Evolutionary conservation across 1,140 invertebrate genomes (phyloP), one percentile per base, ranked within the genome.

Genomic region (Drosophila sp.): DNA sequence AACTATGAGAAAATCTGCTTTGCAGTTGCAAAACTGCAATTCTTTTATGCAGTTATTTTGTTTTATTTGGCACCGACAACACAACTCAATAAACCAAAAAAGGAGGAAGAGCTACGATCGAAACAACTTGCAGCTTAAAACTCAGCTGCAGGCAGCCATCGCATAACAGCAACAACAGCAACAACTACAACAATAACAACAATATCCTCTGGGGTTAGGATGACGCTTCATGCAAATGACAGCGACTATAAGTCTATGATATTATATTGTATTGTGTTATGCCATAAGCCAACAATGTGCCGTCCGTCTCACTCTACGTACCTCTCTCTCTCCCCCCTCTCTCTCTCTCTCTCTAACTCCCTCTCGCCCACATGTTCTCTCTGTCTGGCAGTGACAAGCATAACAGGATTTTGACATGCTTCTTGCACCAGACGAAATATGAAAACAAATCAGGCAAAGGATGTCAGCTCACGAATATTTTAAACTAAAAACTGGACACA

Each of bases 391-490:
- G 76, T 80, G 80, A 65, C 80, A 79, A 73, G 76, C 80, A 84
- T 76, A 84, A 83, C 80, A 62, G 61, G 80, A 83, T 83, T 82
- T 78, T 51, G 58, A 38, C 29, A 63, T 65, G 58, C 58, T 70
- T 80, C 72, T 72, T 79, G 48, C 48, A 54, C 34, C 48, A 66
- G 41, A 13, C 64, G 38, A 81, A 81, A 69, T 77, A 72, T 75
- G 62, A 65, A 80, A 84, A 75, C 67, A 84, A 80, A 83, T 83
- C 80, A 73, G 58, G 70, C 72, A 66, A 62, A 76, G 71, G 58
- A 76, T 63, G 41, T 48, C 41, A 56, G 46, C 62, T 59, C 61
- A 58, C 67, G 9, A 48, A 18, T 18, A 6, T 14, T 45, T 45
- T 11, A 21, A 25, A 45, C 41, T 9, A 18, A 8, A 13, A 50